phyloP scores from a whole-genome alignment of 2,888 invertebrate genomes.

The Vanessa cardui region DNA sequence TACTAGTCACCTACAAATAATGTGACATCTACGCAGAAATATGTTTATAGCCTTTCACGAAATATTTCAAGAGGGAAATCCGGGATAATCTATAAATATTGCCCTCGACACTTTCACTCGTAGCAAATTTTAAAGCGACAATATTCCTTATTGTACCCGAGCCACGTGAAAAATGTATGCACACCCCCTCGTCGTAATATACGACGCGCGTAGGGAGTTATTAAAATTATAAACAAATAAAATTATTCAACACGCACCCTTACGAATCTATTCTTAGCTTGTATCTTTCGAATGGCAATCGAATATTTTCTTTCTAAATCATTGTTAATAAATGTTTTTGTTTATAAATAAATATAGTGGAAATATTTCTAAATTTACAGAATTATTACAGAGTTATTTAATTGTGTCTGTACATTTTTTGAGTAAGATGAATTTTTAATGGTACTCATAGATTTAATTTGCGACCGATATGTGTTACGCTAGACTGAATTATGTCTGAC shows the following conservation, averaged over 20 bases:
- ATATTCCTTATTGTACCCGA: conserved; percentile 70
- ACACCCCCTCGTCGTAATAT: conserved; percentile 61
- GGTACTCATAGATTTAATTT: no score
- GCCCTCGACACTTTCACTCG: conserved; percentile 59
- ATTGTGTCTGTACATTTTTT: no score
- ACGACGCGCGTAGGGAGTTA: conserved; percentile 69
- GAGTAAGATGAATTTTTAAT: no score
- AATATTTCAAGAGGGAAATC: conserved; percentile 73
- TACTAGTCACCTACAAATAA: conserved; percentile 36
- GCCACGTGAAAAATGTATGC: conserved; percentile 73
- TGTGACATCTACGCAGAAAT: conserved; percentile 47
- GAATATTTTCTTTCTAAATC: conserved; percentile 25
- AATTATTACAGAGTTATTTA: no score
- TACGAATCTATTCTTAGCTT: conserved; percentile 55
- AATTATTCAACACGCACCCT: conserved; percentile 73
- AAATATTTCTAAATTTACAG: neutral
- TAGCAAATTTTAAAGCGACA: conserved; percentile 76
- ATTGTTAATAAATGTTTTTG: conserved; percentile 1
- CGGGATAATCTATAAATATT: conserved; percentile 79
- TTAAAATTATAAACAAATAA: conserved; percentile 83
- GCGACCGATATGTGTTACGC: no score
- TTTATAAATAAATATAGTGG: neutral
- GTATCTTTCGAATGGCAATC: conserved; percentile 61
- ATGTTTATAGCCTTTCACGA: conserved; percentile 60
- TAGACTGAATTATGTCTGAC: no score